Base-by-base conservation (phyloP, 2,888 invertebrate species). In the Leistus spinibarbis region DNA sequence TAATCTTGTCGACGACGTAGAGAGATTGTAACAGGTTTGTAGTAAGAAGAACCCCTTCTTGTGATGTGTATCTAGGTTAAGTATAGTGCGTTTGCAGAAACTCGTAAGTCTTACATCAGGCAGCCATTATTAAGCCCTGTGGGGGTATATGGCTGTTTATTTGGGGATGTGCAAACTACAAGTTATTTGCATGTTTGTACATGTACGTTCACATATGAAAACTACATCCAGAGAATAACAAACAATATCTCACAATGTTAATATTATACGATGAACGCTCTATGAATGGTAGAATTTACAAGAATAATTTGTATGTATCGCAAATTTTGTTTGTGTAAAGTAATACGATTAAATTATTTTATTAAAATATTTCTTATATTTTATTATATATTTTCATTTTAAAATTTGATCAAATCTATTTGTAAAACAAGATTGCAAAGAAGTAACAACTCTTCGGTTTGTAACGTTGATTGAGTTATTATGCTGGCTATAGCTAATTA, bases 21-120 rank as follows among this genome's bases (percentile, higher is more conserved):
- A n/a, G n/a, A n/a, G n/a, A n/a, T n/a, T n/a, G 3, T 40, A 3
- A 13, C 40, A 40, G 13, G 40, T 7, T 40, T 40, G 13, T 40
- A 40, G 40, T 40, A 10, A 4, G 1, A 7, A 40, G 40, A 40
- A 40, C 0, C 40, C 40, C 40, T 40, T 40, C 40, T 40, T 40
- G 40, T 69, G 40, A 40, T 40, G 69, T 69, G 69, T 71, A 71
- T 71, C 20, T 71, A 71, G 71, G 71, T 71, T 71, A 71, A 71
- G 71, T 71, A 40, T 40, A 63, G 69, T 62, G 62, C 22, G 69
- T 70, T 70, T 70, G 69, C 63, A 70, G 69, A 71, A 71, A 63
- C 63, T 71, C 57, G 70, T 60, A 60, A 60, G 60, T 60, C 60
- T 60, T 22, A 60, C 60, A 60, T 60, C 60, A 22, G 3, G 19